These are phyloP conservation scores for Catharus bicknelli DNA, from an alignment of 2,113 vertebrate genomes.

Conservation along the genomic window DNA sequence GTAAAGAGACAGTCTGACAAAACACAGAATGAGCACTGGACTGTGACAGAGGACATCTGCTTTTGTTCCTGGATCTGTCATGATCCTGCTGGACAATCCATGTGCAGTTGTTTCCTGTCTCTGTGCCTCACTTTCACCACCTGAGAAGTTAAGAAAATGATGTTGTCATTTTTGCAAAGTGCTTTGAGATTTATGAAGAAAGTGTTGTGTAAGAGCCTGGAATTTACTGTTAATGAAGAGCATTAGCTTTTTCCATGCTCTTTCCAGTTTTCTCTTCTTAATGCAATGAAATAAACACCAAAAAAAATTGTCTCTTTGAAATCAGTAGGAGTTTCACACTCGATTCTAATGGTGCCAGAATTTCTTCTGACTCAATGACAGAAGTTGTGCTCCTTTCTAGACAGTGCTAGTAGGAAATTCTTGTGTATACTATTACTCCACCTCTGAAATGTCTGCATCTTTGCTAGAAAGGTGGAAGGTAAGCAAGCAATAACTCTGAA, in stretches of 20 bases:
- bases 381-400: background rate
- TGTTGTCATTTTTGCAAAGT: background rate
- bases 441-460: background rate
- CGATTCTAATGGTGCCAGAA: background rate
- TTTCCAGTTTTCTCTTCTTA: background rate
- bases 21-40: background rate
- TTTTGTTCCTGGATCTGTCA: background rate
- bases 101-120: background rate
- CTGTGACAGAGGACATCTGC: background rate
- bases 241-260: background rate
- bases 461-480: background rate
- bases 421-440: background rate
- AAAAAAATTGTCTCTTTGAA: background rate
- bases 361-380: background rate
- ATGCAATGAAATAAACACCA: background rate
- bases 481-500: background rate
- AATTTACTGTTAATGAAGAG: background rate
- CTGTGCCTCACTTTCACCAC: background rate
- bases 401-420: background rate
- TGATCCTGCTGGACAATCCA: background rate
- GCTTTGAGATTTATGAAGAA: background rate
- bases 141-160: background rate
- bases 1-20: background rate
- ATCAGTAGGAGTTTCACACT: background rate
- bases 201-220: background rate